Evolutionary conservation across 2,113 vertebrate genomes (phyloP).

Genomic region (Thermophis baileyi): DNA sequence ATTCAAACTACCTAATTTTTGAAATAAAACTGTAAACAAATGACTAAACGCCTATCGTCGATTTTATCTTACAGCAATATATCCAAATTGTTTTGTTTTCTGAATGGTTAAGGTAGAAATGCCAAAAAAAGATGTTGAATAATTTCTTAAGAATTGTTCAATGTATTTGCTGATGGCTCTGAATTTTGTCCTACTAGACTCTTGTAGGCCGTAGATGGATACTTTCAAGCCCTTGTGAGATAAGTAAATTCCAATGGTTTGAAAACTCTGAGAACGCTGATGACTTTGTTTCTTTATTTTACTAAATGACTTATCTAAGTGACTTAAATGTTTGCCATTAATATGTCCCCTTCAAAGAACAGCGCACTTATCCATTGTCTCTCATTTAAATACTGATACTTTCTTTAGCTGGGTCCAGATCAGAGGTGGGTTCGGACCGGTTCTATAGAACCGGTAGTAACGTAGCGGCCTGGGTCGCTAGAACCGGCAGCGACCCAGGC

Average conservation of each 20-base stretch:
- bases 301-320: neutral
- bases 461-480: too few species aligned
- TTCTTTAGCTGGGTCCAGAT: slow-evolving; percentile 23
- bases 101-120: neutral
- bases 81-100: neutral
- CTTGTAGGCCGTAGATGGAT: neutral
- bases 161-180: slow-evolving; percentile 8
- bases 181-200: neutral
- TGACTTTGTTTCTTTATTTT: neutral
- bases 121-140: neutral
- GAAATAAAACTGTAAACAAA: neutral
- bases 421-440: too few species aligned
- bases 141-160: neutral
- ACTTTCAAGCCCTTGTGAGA: neutral
- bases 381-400: neutral
- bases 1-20: neutral
- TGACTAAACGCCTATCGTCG: neutral
- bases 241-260: neutral
- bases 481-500: too few species aligned
- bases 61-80: neutral
- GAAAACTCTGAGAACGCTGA: neutral
- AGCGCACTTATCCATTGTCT: neutral
- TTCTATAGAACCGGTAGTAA: too few species aligned
- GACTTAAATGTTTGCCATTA: neutral
- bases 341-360: neutral